Evolutionary conservation across 2,113 vertebrate genomes (phyloP), one percentile per base, ranked within the genome.

Genomic region (Myxocyprinus asiaticus): DNA sequence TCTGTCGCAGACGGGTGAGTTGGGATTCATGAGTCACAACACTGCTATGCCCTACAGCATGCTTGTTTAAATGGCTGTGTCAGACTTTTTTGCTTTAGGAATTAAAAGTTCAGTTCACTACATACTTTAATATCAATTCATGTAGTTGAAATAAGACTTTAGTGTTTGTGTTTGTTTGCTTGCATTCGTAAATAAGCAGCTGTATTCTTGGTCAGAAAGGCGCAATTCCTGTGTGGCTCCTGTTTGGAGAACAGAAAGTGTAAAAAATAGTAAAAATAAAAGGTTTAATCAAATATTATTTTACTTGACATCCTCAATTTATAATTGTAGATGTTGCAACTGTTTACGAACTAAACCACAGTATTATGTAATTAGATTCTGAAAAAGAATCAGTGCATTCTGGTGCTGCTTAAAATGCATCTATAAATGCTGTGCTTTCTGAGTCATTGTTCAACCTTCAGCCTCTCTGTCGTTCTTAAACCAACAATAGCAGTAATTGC

Each of bases 1-100:
- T 98, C 91, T 98, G 96, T 88, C 96, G 94, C 81, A 94, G 95
- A 90, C 96, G 96, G 96, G 97, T 98, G 93, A 93, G 93, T 93
- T 33, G 15, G 12, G 33, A 5, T n/a, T 43, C 11, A 10, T 5
- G 61, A 5, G 33, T 53, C 15, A 15, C 45, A 59, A 47, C 43
- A 47, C 3, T 6, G 22, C 22, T 33, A 33, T 73, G 55, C 70
- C 70, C 70, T 47, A 22, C 43, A 59, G 42, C 42, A 47, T 59
- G 70, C 55, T 5, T 45, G 55, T 10, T 33, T 33, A 33, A 58
- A 58, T 59, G 53, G 14, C 11, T 15, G n/a, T 15, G 33, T 17
- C 47, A 48, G 47, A 48, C 9, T 5, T 53, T 69, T 53, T 44
- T 33, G 22, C 22, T 33, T 7, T 45, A n/a, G 11, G 33, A 51